phyloP scores from a whole-genome alignment of 2,888 invertebrate genomes.

The Drosophila formosana region DNA sequence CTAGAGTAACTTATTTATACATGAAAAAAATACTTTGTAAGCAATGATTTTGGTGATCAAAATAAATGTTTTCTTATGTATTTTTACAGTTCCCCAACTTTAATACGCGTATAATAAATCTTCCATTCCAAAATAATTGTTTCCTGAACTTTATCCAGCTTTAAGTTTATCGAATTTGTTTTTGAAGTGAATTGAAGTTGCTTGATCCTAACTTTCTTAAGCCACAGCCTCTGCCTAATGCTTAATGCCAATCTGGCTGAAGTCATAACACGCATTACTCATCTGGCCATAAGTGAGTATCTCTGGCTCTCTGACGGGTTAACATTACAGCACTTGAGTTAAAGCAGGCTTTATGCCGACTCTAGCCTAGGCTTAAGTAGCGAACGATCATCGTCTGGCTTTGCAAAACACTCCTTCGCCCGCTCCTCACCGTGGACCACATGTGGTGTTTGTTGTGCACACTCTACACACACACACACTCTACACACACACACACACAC shows the following conservation, averaged over 20 bases:
- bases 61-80: not conserved
- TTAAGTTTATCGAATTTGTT: not conserved
- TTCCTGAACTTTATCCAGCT: not conserved
- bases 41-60: too few relatives aligned
- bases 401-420: conserved; percentile 2
- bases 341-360: conserved; percentile 59
- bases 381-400: conserved; percentile 48
- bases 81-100: not conserved
- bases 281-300: conserved; percentile 26
- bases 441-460: conserved; percentile 80
- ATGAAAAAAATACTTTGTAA: too few relatives aligned
- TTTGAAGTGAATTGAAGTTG: not conserved
- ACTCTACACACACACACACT: conserved; percentile 47
- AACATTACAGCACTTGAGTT: conserved; percentile 69
- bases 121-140: not conserved
- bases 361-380: conserved; percentile 56
- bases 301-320: conserved; percentile 39
- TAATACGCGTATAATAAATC: not conserved
- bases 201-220: conserved; percentile 12
- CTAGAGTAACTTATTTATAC: too few relatives aligned
- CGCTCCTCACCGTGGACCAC: conserved; percentile 55
- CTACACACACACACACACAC: conserved; percentile 35
- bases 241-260: conserved; percentile 50
- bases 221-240: conserved; percentile 10
- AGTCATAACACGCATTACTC: conserved; percentile 65